Evolutionary conservation across 2,797 vertebrate genomes (phyloP).

Genomic region (Onychomys torridus): DNA sequence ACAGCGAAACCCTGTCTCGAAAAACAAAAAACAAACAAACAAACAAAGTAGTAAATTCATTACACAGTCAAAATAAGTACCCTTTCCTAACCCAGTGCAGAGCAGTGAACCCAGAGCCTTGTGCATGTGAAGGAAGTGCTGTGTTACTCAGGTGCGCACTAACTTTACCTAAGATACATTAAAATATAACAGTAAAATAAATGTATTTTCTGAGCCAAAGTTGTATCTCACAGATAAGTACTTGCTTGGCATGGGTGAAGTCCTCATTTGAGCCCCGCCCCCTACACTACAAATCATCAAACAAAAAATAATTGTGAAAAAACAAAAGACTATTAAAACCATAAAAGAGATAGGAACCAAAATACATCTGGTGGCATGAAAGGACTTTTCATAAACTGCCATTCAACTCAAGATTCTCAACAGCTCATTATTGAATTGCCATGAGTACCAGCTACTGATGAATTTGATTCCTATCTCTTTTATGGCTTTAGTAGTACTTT

Average conservation of each 20-base stretch:
- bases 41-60: not conserved
- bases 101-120: not conserved
- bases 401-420: conserved; percentile 34
- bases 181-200: conserved; percentile 23
- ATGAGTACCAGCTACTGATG: not conserved
- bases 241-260: not conserved
- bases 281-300: not conserved
- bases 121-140: not conserved
- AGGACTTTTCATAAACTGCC: conserved; percentile 10
- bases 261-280: not conserved
- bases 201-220: not conserved
- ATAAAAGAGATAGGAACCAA: not conserved
- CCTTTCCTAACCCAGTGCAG: not conserved
- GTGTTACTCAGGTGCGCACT: not conserved
- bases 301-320: not conserved
- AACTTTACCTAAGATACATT: not conserved
- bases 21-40: not conserved
- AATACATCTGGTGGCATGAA: not conserved
- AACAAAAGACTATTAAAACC: too few species aligned
- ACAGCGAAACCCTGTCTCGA: not conserved
- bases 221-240: not conserved
- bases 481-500: not conserved
- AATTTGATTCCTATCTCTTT: conserved; percentile 8
- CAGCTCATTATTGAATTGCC: conserved; percentile 39
- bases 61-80: not conserved